Percentiles rank a stretch among this genome's conserved stretches.
phyloP scores from a whole-genome alignment of 2,888 invertebrate species.

The Philereme transversata region DNA sequence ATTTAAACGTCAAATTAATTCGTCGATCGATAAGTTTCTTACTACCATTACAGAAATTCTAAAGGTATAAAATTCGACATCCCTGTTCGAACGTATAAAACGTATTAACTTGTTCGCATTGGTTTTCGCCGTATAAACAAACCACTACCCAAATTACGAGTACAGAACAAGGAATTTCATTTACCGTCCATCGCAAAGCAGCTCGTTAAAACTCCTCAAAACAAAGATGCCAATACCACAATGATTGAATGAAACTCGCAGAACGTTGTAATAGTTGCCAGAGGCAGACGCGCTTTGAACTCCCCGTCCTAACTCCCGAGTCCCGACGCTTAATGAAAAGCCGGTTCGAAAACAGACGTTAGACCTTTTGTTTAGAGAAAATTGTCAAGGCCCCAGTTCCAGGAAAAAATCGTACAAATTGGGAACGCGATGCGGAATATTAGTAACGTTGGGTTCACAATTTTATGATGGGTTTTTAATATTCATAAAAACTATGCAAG shows the following conservation, averaged over 20 bases:
- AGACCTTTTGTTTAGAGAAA: slow-evolving; percentile 53
- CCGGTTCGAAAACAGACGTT: slow-evolving; percentile 52
- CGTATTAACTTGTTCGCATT: slow-evolving; percentile 12
- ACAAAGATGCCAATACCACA: slow-evolving; percentile 49
- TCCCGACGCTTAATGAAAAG: slow-evolving; percentile 56
- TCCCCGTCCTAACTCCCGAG: slow-evolving; percentile 40
- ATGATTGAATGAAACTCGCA: slow-evolving; percentile 53
- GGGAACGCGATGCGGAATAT: slow-evolving; percentile 35
- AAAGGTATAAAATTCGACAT: too few relatives aligned
- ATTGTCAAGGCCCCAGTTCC: slow-evolving; percentile 44
- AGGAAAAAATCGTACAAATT: slow-evolving; percentile 45
- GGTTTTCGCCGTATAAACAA: background rate
- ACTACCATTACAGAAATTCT: too few relatives aligned
- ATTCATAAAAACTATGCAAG: too few relatives aligned
- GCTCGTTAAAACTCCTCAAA: slow-evolving; percentile 39
- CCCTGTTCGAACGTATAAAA: background rate
- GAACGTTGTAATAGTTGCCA: slow-evolving; percentile 53
- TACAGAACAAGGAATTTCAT: slow-evolving; percentile 33
- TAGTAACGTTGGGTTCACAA: slow-evolving; percentile 13
- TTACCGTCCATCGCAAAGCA: slow-evolving; percentile 29
- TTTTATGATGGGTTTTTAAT: slow-evolving; percentile 18
- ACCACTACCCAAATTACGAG: slow-evolving; percentile 2
- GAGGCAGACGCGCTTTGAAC: slow-evolving; percentile 50
- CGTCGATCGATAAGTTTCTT: too few relatives aligned
- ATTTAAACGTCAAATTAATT: too few relatives aligned